Evolutionary conservation across 2,888 invertebrate species (phyloP).

Genomic region (Elaeidobius kamerunicus): DNA sequence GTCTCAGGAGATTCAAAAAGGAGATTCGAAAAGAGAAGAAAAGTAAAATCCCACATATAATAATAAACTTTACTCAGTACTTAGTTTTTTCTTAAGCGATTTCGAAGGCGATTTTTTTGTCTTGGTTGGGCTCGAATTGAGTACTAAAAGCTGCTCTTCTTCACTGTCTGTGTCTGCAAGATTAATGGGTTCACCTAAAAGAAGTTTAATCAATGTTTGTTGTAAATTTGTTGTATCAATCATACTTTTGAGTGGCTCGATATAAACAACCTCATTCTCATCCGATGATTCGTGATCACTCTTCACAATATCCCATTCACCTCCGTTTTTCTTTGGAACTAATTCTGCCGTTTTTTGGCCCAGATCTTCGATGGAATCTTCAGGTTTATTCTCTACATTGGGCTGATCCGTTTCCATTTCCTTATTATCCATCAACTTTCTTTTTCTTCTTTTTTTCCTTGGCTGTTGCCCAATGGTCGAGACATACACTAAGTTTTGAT

Average conservation of each 20-base stretch:
- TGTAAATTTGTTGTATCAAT: too few species aligned
- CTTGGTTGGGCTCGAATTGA: constrained; percentile 42
- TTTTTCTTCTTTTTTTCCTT: constrained; percentile 25
- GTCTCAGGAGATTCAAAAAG: too few species aligned
- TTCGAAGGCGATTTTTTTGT: too few species aligned
- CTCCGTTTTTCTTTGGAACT: constrained; percentile 38
- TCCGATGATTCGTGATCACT: constrained; percentile 46
- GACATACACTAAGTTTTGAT: constrained; percentile 38
- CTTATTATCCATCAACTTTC: too few species aligned
- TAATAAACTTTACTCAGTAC: too few species aligned
- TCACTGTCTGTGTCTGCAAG: constrained; percentile 44
- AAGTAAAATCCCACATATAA: too few species aligned
- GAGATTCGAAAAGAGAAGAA: too few species aligned
- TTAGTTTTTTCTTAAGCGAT: too few species aligned
- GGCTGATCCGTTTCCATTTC: too few species aligned
- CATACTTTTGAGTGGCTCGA: constrained; percentile 34
- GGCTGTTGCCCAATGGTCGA: too few species aligned
- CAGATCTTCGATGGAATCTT: constrained; percentile 17
- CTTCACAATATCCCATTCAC: constrained; percentile 38
- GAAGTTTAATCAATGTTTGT: too few species aligned
- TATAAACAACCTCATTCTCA: constrained; percentile 34
- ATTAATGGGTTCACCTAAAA: too few species aligned
- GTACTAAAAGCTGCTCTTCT: constrained; percentile 46
- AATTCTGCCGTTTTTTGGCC: constrained; percentile 49
- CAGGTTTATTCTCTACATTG: background rate